Evolutionary conservation across 2,113 vertebrate genomes (phyloP), one percentile per base, ranked within the genome.

Genomic region (Hylia prasina): DNA sequence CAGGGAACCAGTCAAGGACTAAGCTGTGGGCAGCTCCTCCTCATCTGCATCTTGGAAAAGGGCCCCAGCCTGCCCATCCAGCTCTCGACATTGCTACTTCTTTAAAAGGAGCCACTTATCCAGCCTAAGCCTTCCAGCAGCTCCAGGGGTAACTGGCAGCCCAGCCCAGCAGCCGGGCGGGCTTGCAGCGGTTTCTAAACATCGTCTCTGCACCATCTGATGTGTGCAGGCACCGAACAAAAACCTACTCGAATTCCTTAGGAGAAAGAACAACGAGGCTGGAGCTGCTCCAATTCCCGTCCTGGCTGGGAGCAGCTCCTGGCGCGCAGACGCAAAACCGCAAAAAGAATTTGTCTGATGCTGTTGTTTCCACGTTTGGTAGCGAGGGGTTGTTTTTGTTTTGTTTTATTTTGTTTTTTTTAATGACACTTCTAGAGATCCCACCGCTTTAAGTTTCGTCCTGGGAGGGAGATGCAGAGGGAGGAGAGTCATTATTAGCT

Each of bases 401-500:
- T 39, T 17, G 22, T 6, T 48, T 54, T 54, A 10, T 31, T 30
- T 63, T 63, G 47, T 42, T 17, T 42, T 56, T 66, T 61, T 89
- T 71, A 87, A 93, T 84, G 90, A 57, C 70, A 47, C 71, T 83
- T 54, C 24, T 13, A 73, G 39, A 90, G 68, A 89, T 60, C 37
- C 24, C 73, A 48, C 56, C 3, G 1, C 66, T 82, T 78, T 35
- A 35, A 68, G 42, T 57, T 76, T 53, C 76, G 40, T 90, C 87
- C 78, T 63, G 66, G 63, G 83, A 73, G 51, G 54, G 84, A 81
- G 71, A 91, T 82, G 80, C 35, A 6, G 68, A 76, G 71, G 94
- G 93, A 94, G 84, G 87, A 95, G 92, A 90, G 50, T 79, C 87
- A 90, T 96, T 88, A 91, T 96, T 87, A 95, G 71, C 66, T 96